phyloP scores from a whole-genome alignment of 1,140 invertebrate genomes.

The Hypothenemus hampei region DNA sequence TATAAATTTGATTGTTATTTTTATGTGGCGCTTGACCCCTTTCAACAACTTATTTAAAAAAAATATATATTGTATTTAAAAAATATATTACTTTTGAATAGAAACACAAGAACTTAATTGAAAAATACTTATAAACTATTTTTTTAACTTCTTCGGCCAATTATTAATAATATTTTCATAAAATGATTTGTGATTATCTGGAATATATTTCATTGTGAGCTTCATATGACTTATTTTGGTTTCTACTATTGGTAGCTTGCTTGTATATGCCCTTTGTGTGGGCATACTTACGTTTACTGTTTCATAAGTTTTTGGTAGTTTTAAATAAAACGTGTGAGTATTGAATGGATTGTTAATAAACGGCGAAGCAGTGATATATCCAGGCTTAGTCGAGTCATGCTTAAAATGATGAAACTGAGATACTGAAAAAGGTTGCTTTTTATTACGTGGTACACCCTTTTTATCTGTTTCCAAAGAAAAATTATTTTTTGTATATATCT shows the following conservation, averaged over 20 bases:
- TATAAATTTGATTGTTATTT: no score
- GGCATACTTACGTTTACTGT: background rate
- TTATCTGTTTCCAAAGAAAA: background rate
- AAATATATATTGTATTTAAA: no score
- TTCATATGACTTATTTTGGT: background rate
- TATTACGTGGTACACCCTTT: background rate
- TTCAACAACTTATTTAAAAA: no score
- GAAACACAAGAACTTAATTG: no score
- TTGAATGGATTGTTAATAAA: slow-evolving; percentile 4
- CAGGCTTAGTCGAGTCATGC: slow-evolving; percentile 1
- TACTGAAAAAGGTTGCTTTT: background rate
- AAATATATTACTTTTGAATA: no score
- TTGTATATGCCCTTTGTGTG: background rate
- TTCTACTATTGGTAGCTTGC: background rate
- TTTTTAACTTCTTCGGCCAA: no score
- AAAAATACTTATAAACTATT: no score
- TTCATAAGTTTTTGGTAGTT: no score
- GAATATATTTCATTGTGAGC: slow-evolving; percentile 2
- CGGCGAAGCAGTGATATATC: background rate
- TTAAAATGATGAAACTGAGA: slow-evolving; percentile 1
- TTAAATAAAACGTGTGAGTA: background rate
- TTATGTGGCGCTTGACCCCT: no score
- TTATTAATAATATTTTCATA: no score
- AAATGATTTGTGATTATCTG: background rate
- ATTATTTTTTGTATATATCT: background rate